phyloP scores from a whole-genome alignment of 2,888 invertebrate genomes.

The Acronicta alni region DNA sequence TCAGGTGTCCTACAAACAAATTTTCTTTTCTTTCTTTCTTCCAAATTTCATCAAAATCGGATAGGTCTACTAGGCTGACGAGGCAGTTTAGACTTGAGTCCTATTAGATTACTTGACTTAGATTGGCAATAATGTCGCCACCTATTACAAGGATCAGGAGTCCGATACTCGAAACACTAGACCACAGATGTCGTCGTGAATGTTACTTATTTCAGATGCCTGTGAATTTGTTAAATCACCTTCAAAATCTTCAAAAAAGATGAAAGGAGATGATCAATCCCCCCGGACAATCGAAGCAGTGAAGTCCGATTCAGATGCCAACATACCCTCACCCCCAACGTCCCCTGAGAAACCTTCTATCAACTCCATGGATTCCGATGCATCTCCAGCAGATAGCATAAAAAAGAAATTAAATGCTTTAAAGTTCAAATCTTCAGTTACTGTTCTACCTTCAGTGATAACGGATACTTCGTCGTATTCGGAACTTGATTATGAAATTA shows the following conservation, averaged over 20 bases:
- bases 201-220: slow-evolving; percentile 43
- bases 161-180: too few species aligned
- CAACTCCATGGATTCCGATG: slow-evolving; percentile 3
- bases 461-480: slow-evolving; percentile 32
- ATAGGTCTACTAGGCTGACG: too few species aligned
- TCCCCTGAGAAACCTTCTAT: slow-evolving; percentile 2
- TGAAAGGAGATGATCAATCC: background rate
- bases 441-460: slow-evolving; percentile 33
- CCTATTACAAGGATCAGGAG: too few species aligned
- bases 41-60: too few species aligned
- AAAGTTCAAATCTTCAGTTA: slow-evolving; percentile 46
- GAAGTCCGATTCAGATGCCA: background rate
- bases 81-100: too few species aligned
- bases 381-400: slow-evolving; percentile 3
- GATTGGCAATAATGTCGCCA: too few species aligned
- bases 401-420: slow-evolving; percentile 14
- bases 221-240: slow-evolving; percentile 24
- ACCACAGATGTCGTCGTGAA: too few species aligned
- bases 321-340: background rate
- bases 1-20: too few species aligned
- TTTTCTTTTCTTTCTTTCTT: too few species aligned
- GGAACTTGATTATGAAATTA: slow-evolving; percentile 23
- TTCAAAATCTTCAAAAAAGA: background rate
- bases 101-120: too few species aligned
- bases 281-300: background rate